Conservation (phyloP, 2,113 vertebrate species). For the Tragelaphus scriptus region DNA sequence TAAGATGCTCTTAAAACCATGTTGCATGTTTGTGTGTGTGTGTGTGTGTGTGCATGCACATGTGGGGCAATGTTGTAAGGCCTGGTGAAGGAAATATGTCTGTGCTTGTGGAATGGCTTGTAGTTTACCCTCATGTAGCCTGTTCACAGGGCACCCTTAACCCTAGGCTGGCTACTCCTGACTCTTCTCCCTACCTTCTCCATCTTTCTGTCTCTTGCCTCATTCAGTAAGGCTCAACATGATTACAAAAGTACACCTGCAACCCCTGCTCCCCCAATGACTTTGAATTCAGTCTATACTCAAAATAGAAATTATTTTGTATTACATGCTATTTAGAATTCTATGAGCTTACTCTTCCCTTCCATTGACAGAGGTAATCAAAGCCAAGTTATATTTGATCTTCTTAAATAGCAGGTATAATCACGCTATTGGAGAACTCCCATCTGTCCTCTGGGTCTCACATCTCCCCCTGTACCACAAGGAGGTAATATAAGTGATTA, state of each 20-base stretch:
- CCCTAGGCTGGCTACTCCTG: not conserved
- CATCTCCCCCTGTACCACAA: not conserved
- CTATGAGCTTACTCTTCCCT: conserved; percentile 40
- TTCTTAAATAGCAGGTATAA: conserved; percentile 51
- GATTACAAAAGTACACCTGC: conserved; percentile 50
- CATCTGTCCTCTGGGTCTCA: not conserved
- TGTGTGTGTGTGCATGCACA: too few species aligned
- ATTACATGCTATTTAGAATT: conserved; percentile 57
- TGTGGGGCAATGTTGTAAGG: not conserved
- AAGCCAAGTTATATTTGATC: conserved; percentile 55
- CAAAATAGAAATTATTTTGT: conserved; percentile 66
- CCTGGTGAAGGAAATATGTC: not conserved
- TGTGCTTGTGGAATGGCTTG: not conserved
- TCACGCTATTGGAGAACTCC: not conserved
- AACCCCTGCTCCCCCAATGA: not conserved
- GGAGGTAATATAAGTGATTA: not conserved
- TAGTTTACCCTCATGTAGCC: not conserved
- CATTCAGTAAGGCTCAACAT: not conserved
- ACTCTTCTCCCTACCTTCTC: not conserved
- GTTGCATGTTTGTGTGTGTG: not conserved
- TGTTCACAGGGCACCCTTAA: not conserved
- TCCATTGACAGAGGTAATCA: conserved; percentile 63
- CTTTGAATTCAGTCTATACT: conserved; percentile 46
- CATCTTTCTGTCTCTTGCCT: not conserved
- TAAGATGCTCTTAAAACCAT: not conserved